Conservation (phyloP, 1,140 invertebrate species). For the Diorhabda sublineata region DNA sequence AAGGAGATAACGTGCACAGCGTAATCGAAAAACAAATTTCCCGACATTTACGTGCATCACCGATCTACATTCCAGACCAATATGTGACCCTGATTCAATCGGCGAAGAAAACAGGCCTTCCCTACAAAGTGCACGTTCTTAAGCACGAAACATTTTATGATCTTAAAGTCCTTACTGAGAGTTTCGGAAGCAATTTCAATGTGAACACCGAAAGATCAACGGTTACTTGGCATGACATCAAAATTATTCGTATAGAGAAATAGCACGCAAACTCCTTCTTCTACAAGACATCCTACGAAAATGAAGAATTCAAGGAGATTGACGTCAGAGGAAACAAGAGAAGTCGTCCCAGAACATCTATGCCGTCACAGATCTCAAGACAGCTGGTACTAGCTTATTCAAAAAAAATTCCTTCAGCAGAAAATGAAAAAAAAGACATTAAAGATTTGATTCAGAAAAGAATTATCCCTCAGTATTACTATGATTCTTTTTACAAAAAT, state of each 20-base stretch:
- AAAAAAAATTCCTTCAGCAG: background rate
- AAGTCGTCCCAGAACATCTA: slow-evolving; percentile 4
- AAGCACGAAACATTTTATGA: slow-evolving; percentile 27
- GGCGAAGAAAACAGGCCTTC: slow-evolving; percentile 27
- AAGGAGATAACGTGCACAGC: slow-evolving; percentile 42
- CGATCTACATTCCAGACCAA: slow-evolving; percentile 32
- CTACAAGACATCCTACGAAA: slow-evolving; percentile 7
- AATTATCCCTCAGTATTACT: no score
- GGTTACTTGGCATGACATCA: slow-evolving; percentile 8
- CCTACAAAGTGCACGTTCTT: slow-evolving; percentile 35
- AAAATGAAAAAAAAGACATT: background rate
- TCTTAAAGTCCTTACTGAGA: background rate
- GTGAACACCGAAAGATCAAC: slow-evolving; percentile 4
- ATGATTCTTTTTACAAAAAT: no score
- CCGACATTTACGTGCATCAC: slow-evolving; percentile 30
- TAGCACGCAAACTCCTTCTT: background rate
- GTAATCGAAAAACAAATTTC: slow-evolving; percentile 45
- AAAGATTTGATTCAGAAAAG: background rate
- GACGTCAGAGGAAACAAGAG: background rate
- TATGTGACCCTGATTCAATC: slow-evolving; percentile 20
- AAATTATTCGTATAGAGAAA: slow-evolving; percentile 12
- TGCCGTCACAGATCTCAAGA: slow-evolving; percentile 1
- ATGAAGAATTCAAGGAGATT: background rate
- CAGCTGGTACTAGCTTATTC: background rate
- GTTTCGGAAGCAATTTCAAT: background rate